Evolutionary conservation across 2,888 invertebrate species (phyloP).

Genomic region (Dendrolimus pini): DNA sequence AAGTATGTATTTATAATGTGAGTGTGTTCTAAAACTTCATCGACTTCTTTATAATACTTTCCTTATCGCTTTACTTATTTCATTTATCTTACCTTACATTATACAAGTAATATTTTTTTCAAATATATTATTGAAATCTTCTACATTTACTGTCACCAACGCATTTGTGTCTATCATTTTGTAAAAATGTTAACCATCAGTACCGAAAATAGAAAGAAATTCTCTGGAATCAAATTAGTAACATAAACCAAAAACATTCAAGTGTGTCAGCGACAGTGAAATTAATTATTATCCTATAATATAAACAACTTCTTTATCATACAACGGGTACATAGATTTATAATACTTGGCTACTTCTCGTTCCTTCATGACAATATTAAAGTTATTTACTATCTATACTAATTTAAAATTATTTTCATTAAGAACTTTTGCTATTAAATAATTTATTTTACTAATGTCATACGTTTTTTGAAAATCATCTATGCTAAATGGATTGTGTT

Average conservation of each 20-base stretch:
- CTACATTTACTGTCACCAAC: slow-evolving; percentile 7
- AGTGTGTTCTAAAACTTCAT: slow-evolving; percentile 57
- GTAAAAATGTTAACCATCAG: not conserved
- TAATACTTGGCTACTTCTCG: slow-evolving; percentile 48
- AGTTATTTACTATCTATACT: slow-evolving; percentile 9
- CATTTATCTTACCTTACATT: slow-evolving; percentile 9
- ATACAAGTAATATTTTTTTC: slow-evolving; percentile 6
- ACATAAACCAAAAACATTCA: too few species aligned
- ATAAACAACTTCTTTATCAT: too few species aligned
- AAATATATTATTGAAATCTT: slow-evolving; percentile 6
- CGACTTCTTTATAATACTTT: slow-evolving; percentile 33
- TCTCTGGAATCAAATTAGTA: too few species aligned
- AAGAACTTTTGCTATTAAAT: too few species aligned
- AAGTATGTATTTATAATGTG: slow-evolving; percentile 59
- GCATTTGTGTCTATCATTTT: not conserved
- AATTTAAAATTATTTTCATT: not conserved
- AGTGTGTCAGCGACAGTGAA: too few species aligned
- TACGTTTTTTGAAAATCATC: too few species aligned
- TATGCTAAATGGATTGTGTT: too few species aligned
- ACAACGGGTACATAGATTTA: not conserved
- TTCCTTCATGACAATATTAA: slow-evolving; percentile 64
- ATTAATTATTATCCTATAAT: too few species aligned
- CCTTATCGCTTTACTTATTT: slow-evolving; percentile 18
- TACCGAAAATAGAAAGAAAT: too few species aligned
- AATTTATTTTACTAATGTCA: too few species aligned